Base-by-base conservation (phyloP, 2,797 vertebrate genomes). In the Lycodopsis pacificus region DNA sequence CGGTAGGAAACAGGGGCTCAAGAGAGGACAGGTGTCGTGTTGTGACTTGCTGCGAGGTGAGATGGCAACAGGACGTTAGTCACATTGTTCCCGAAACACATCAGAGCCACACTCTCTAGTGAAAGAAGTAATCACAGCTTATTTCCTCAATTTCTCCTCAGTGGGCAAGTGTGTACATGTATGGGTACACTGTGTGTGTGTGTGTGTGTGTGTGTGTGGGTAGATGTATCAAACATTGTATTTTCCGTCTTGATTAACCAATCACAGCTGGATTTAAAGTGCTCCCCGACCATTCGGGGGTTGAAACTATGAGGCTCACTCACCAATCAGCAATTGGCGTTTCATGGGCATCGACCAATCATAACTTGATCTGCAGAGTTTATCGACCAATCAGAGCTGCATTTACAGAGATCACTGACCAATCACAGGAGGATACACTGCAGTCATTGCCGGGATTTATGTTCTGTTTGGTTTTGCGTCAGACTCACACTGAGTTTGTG, bases 351-450 rank as follows among this genome's bases (percentile, higher is more conserved):
- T 17, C 0, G 46, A 22, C 80, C 86, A 80, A 83, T 86, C 81
- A 85, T 10, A 4, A 19, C 59, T 27, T 53, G 4, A 73, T 30
- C 53, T 75, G 61, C 49, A 4, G 57, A 38, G 57, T 65, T 76
- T 81, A 79, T 44, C 9, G 65, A 80, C 38, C 80, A 82, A 89
- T 89, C 81, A 88, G 0, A 76, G 70, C 62, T 48, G 69, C 82
- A 83, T 84, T 85, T 85, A 72, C 27, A 49, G 67, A 66, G 71
- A 67, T 71, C 40, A 65, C 56, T 2, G 68, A 30, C 80, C 82
- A 84, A 77, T 89, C 81, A 83, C 57, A 27, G 63, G n/a, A 32
- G 70, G 74, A 83, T 77, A 68, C 49, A 42, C 38, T 70, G 19
- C 66, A 67, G 64, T 46, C 56, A 56, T 44, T 59, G 62, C 58